Percentiles rank a stretch among this genome's conserved stretches.
Evolutionary conservation across 1,140 invertebrate genomes (phyloP).

Genomic region (Idris sp.): DNA sequence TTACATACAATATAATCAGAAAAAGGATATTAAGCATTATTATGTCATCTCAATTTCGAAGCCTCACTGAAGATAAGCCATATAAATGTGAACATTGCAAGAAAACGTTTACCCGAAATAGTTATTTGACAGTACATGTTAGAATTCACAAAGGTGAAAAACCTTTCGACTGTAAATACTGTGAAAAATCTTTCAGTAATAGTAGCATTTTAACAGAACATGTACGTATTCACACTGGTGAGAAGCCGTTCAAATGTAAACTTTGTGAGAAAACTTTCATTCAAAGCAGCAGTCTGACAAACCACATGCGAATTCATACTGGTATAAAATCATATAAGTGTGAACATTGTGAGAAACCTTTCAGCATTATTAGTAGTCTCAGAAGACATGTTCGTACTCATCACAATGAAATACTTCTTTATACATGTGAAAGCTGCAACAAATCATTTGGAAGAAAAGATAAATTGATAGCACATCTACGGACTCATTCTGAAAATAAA

Average conservation of each 20-base stretch:
- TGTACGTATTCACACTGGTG: slow-evolving; percentile 11
- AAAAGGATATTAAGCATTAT: too few species aligned
- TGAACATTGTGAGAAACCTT: too few species aligned
- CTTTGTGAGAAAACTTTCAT: slow-evolving; percentile 16
- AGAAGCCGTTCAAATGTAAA: slow-evolving; percentile 14
- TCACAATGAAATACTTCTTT: too few species aligned
- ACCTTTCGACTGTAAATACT: background rate
- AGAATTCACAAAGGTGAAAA: background rate
- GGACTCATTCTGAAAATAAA: too few species aligned
- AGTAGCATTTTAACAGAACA: slow-evolving; percentile 8
- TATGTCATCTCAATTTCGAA: too few species aligned
- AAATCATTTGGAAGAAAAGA: too few species aligned
- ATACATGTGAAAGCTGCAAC: too few species aligned
- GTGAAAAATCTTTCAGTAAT: background rate
- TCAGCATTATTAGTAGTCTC: too few species aligned
- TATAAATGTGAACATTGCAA: slow-evolving; percentile 11
- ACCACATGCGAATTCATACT: slow-evolving; percentile 6
- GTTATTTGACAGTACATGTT: background rate
- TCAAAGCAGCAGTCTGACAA: background rate
- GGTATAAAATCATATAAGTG: slow-evolving; percentile 5
- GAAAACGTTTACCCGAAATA: slow-evolving; percentile 7
- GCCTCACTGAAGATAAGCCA: too few species aligned
- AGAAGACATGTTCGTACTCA: too few species aligned
- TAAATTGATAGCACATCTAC: too few species aligned
- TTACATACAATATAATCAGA: too few species aligned